Evolutionary conservation across 2,113 vertebrate genomes (phyloP).

Genomic region (Hyperoodon ampullatus): DNA sequence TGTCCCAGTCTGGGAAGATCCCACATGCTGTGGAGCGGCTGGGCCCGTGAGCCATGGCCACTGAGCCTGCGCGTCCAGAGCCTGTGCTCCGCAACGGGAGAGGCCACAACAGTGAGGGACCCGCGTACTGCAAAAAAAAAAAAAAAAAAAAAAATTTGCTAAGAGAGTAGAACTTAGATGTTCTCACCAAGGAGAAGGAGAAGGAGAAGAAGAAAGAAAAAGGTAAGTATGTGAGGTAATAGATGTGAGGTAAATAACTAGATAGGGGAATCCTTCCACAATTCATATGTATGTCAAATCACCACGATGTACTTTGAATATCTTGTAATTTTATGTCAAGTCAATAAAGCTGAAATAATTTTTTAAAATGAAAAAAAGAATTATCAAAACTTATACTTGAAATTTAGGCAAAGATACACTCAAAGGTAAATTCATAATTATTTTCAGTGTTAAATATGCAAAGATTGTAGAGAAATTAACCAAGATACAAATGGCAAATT

Average conservation of each 20-base stretch:
- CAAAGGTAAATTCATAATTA: constrained; percentile 51
- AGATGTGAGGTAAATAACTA: background rate
- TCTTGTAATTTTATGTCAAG: background rate
- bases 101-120: too few relatives aligned
- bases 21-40: too few relatives aligned
- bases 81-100: too few relatives aligned
- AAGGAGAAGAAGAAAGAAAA: background rate
- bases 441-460: constrained; percentile 23
- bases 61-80: too few relatives aligned
- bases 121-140: too few relatives aligned
- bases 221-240: background rate
- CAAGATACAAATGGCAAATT: background rate
- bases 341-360: background rate
- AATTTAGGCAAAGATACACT: constrained; percentile 5
- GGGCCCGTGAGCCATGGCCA: too few relatives aligned
- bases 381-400: constrained; percentile 4
- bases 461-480: constrained; percentile 7
- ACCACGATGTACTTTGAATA: background rate
- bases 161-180: background rate
- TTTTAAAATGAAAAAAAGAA: constrained; percentile 22
- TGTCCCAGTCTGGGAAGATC: too few relatives aligned
- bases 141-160: background rate
- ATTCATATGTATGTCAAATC: background rate
- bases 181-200: background rate
- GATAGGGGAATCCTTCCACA: background rate